A percentile compares a stretch with the other conserved stretches of the same genome.
Conservation (phyloP, 2,888 invertebrate genomes). For the Cecidostiba fungosa region DNA sequence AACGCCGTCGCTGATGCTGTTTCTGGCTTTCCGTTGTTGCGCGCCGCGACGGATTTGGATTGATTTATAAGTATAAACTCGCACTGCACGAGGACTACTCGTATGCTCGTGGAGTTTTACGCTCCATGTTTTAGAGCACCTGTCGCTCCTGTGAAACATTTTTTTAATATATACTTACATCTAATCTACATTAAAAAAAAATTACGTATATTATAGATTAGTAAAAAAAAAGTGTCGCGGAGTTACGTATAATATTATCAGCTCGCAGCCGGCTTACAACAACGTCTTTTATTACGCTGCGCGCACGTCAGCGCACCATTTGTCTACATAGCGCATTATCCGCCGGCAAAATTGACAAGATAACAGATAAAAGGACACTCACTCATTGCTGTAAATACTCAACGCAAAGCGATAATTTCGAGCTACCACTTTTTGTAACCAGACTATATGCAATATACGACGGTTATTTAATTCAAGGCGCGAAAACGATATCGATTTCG, state of each 20-base stretch:
- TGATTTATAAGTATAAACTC: slow-evolving; percentile 40
- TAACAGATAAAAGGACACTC: slow-evolving; percentile 49
- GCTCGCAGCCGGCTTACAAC: no score
- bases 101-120: neutral
- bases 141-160: no score
- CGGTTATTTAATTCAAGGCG: slow-evolving; percentile 26
- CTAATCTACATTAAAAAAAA: no score
- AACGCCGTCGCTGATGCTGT: neutral
- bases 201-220: no score
- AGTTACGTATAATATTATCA: no score
- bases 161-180: no score
- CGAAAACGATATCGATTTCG: neutral
- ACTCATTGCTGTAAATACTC: slow-evolving; percentile 25
- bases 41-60: slow-evolving; percentile 21
- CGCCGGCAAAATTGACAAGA: slow-evolving; percentile 40
- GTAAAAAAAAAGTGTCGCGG: no score
- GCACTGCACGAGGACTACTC: neutral
- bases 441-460: slow-evolving; percentile 19
- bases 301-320: slow-evolving; percentile 44
- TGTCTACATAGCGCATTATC: slow-evolving; percentile 40
- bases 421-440: neutral
- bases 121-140: neutral
- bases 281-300: neutral
- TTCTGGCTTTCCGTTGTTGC: neutral
- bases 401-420: no score